Evolutionary conservation across 2,888 invertebrate species (phyloP), one percentile per base, ranked within the genome.

Genomic region (Gryllus longicercus): DNA sequence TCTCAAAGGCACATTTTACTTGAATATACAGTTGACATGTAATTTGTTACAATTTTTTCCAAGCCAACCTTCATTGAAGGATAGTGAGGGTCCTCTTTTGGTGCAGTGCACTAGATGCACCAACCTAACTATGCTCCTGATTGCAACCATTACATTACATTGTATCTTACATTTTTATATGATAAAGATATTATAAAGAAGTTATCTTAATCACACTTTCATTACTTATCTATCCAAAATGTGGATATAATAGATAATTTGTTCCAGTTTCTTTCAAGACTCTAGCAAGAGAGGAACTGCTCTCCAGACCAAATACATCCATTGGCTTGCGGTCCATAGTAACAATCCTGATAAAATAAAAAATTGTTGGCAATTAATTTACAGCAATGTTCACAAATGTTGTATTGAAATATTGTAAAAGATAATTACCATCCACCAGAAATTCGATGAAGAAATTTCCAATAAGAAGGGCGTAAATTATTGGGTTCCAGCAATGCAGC

Each of bases 401-500:
- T 12, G 0, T 38, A 63, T 14, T 50, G 8, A 51, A 76, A 21
- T 76, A 50, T 12, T 50, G n/a, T 4, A 77, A 79, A 49, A 23
- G 76, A 18, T 75, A 88, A 88, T 85, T 85, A 83, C 86, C 86
- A 78, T 86, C 91, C 92, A 76, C 93, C 94, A 0, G 95, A 95
- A 82, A 95, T 89, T 81, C 90, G 90, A 83, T 91, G 90, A 75
- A 96, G 88, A 86, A 96, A 96, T 85, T 92, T 93, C 91, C 93
- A 95, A 87, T 96, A 96, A 80, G 94, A 94, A n/a, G 92, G 90
- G 83, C 95, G 89, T 82, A 96, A 86, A 85, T 92, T 93, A 81
- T 92, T 92, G 0, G 95, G 94, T 86, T 96, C 96, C 81, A 95
- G 84, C 74, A 95, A 90, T 79, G 93, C 94, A 11, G 92, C 92